These are phyloP conservation scores for Pogonophryne albipinna DNA, from an alignment of 2,797 vertebrate species.

Conservation along the genomic window DNA sequence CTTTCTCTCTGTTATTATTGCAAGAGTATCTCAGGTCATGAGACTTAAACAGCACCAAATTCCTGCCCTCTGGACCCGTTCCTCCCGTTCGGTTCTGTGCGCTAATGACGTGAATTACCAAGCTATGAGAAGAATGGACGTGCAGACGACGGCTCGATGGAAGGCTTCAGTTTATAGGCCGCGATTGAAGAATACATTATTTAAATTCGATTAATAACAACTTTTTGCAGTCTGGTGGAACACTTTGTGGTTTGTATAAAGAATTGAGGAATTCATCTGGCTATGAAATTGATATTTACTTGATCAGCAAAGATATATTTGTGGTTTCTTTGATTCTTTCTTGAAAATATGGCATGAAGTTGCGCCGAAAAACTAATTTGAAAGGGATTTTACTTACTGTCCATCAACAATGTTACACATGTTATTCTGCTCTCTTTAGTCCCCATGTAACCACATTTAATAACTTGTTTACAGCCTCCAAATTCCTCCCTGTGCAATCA, in stretches of 20 bases:
- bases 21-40: slow-evolving; percentile 75
- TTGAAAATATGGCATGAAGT: slow-evolving; percentile 10
- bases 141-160: slow-evolving; percentile 42
- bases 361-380: not conserved
- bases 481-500: slow-evolving; percentile 47
- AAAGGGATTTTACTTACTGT: not conserved
- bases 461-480: slow-evolving; percentile 50
- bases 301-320: slow-evolving; percentile 16
- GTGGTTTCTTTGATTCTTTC: slow-evolving; percentile 15
- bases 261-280: slow-evolving; percentile 9
- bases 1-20: slow-evolving; percentile 68
- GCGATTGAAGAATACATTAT: slow-evolving; percentile 18
- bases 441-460: slow-evolving; percentile 3
- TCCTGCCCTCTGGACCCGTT: slow-evolving; percentile 60
- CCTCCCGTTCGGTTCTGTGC: slow-evolving; percentile 44
- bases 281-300: slow-evolving; percentile 5
- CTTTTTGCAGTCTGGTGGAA: slow-evolving; percentile 31
- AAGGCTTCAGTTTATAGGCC: slow-evolving; percentile 30
- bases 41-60: slow-evolving; percentile 73
- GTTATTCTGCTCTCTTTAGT: not conserved
- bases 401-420: not conserved
- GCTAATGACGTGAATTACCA: slow-evolving; percentile 61
- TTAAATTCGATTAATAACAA: slow-evolving; percentile 25
- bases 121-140: slow-evolving; percentile 71
- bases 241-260: slow-evolving; percentile 22